Base-by-base conservation (phyloP, 2,888 invertebrate species). In the Aelia acuminata region DNA sequence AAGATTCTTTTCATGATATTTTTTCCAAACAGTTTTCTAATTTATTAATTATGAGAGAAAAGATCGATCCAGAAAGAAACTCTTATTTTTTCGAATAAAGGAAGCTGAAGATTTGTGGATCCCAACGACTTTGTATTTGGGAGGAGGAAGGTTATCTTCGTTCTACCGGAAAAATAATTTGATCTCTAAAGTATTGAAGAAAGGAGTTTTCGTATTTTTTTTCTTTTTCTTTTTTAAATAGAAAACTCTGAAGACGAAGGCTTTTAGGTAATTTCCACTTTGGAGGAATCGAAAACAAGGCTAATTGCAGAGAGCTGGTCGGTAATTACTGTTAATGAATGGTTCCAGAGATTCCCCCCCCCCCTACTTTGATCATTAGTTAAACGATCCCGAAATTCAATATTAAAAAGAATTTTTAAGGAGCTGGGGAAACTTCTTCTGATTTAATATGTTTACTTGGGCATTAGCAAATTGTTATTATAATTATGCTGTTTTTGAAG, bases 181-280 rank as follows among this genome's bases (percentile, higher is more conserved):
- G 31, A 63, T 63, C 63, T 63, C 63, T 63, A 18, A 63, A 63
- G 31, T 63, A 63, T 63, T 15, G 31, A 63, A 7, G 31, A 15
- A 7, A 0, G 63, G 31, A 31, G 13, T 15, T 63, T 31, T 63
- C 31, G 15, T 63, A 63, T 11, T 63, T 63, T 63, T n/a, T n/a
- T n/a, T n/a, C n/a, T n/a, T n/a, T n/a, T n/a, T n/a, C n/a, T n/a
- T n/a, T 63, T 15, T 26, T 31, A 63, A 63, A 63, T 63, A 31
- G 31, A 63, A 63, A 63, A 63, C 31, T 63, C 31, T 63, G 31
- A 63, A 31, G 31, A 13, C n/a, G n/a, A n/a, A 31, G 13, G 63
- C 63, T 63, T 31, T 63, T 63, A 63, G 63, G 63, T 63, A 63
- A 63, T 63, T 63, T 63, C 31, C 63, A 63, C 31, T 63, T 57